Base-by-base conservation (phyloP, 2,797 vertebrate genomes). In the Petrocephalus sullivani region DNA sequence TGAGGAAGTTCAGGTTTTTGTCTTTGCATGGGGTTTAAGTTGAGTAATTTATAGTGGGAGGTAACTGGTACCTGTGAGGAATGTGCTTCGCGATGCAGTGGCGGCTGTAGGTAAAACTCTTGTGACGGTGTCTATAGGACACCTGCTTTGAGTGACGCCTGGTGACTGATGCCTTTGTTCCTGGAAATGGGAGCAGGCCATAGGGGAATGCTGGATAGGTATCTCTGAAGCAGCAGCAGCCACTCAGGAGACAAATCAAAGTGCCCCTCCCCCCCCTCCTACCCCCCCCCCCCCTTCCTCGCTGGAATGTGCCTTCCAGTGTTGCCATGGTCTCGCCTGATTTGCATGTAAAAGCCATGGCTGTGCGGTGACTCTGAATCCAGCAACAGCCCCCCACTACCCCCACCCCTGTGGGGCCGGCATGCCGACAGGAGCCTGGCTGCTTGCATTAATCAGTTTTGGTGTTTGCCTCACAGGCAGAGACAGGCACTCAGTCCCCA, bases 151-250 rank as follows among this genome's bases (percentile, higher is more conserved):
- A n/a, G 37, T 81, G 19, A 81, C 41, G 33, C 41, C 75, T 49
- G 37, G n/a, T 81, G 19, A 81, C 75, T 81, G 41, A 46, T 41
- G 6, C 51, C 10, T 54, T 84, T 28, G 51, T 23, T n/a, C 46
- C 41, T 28, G 41, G 81, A 5, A 54, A 14, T 23, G 81, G 53
- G 23, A 54, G 81, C 81, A 83, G 41, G 54, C 81, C 81, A 51
- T 14, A 14, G 49, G 5, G 23, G 46, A 28, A 54, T 84, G 49
- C 46, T 54, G n/a, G 3, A 12, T 54, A 84, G 81, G 0, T 21
- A 84, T 85, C 83, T 85, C 83, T 54, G 21, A 85, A 85, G 53
- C 83, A 57, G 23, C 51, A 85, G 83, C 83, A 85, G 83, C 4
- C 49, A 54, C 28, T 16, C 83, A 28, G 83, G 53, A 85, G 51